Conservation (phyloP, 2,888 invertebrate genomes). For the Acanthosepion pharaonis region DNA sequence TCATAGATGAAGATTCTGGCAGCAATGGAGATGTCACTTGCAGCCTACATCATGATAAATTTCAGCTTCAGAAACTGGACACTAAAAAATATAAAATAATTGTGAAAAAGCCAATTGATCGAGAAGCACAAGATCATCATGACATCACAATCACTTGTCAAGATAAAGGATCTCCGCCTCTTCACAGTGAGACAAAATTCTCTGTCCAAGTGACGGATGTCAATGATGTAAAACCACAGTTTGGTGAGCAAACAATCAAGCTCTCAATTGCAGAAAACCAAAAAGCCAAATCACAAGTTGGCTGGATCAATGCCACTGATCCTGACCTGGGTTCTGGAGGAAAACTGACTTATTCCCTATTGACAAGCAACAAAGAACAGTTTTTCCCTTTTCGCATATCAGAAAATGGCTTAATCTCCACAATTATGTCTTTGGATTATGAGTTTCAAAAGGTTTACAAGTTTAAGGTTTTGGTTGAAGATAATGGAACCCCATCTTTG, state of each 20-base stretch:
- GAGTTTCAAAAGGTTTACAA: neutral
- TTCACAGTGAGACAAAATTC: neutral
- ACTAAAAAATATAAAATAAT: neutral
- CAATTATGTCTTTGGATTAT: neutral
- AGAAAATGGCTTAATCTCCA: neutral
- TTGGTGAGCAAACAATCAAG: neutral
- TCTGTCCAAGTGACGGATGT: neutral
- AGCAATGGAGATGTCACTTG: conserved; percentile 21
- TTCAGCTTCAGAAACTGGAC: conserved; percentile 12
- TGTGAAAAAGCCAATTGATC: neutral
- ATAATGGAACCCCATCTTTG: neutral
- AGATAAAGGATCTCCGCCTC: conserved; percentile 1
- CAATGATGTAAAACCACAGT: neutral
- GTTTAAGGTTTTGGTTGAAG: neutral
- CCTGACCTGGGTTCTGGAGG: neutral
- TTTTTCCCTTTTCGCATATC: neutral
- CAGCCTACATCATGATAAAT: neutral
- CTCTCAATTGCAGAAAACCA: conserved; percentile 18
- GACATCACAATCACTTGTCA: neutral
- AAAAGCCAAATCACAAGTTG: neutral
- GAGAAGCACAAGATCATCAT: neutral
- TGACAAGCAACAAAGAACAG: neutral
- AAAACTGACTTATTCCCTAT: neutral
- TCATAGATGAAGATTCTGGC: neutral
- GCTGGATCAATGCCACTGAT: conserved; percentile 12